phyloP scores from a whole-genome alignment of 2,888 invertebrate species.

The Leptinotarsa haldemani region DNA sequence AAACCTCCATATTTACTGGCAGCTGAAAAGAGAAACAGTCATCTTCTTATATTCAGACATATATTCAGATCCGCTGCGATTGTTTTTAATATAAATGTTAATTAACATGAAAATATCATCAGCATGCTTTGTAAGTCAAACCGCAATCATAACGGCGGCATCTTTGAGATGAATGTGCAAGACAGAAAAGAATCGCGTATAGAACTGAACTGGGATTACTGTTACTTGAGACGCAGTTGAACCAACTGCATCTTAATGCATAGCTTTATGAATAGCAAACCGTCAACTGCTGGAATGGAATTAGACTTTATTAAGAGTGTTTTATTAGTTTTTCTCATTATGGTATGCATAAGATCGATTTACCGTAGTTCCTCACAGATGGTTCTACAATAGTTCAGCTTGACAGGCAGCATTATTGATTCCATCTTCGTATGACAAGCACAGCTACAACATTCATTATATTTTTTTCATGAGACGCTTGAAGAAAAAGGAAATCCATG shows the following conservation, averaged over 20 bases:
- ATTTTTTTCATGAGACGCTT: no score
- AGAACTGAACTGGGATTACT: constrained; percentile 26
- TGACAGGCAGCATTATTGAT: no score
- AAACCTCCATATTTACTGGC: constrained; percentile 25
- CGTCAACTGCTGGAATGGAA: neutral
- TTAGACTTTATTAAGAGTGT: neutral
- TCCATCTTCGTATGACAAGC: no score
- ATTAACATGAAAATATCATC: constrained; percentile 46
- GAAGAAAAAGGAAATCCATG: no score
- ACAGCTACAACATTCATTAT: no score
- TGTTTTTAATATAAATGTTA: constrained; percentile 51
- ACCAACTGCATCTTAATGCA: neutral
- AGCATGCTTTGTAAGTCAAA: constrained; percentile 40
- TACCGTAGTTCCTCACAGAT: no score
- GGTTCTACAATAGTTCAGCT: no score
- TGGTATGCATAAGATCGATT: no score
- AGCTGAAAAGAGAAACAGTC: constrained; percentile 31
- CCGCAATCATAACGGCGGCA: constrained; percentile 45
- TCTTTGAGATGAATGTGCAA: constrained; percentile 43
- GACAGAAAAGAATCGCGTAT: constrained; percentile 27
- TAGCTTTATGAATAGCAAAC: constrained; percentile 4
- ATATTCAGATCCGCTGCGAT: constrained; percentile 45
- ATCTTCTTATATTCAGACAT: constrained; percentile 37
- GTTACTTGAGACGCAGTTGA: neutral
- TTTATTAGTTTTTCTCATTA: no score